Evolutionary conservation across 2,797 vertebrate species (phyloP).

Genomic region (Macropus fuliginosus): DNA sequence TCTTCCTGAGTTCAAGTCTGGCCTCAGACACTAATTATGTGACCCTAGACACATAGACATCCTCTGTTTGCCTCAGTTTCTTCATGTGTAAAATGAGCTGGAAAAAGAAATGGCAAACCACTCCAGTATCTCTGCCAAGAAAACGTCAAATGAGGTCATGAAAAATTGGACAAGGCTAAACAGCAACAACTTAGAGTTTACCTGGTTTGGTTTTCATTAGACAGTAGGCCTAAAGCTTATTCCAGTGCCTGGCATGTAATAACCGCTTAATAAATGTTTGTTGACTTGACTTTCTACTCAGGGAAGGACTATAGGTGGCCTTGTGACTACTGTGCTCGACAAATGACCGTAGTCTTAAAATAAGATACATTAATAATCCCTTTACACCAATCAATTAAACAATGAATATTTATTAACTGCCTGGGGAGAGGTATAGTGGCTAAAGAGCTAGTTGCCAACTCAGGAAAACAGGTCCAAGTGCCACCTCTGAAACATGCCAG

Average conservation of each 20-base stretch:
- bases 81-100: not conserved
- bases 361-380: not conserved
- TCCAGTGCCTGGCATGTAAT: no score
- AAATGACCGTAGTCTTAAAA: not conserved
- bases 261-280: no score
- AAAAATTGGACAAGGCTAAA: not conserved
- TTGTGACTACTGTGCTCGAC: not conserved
- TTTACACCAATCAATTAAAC: not conserved
- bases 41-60: not conserved
- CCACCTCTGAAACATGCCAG: not conserved
- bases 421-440: not conserved
- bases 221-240: no score
- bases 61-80: not conserved
- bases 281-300: no score
- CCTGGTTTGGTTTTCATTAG: not conserved
- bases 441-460: not conserved
- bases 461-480: not conserved
- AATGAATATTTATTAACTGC: not conserved
- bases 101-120: not conserved
- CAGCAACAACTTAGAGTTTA: not conserved
- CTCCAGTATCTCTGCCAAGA: not conserved
- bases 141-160: not conserved
- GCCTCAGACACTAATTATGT: not conserved
- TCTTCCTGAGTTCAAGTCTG: not conserved
- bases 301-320: no score